These are phyloP conservation scores for Vipera ursinii DNA, from an alignment of 2,797 vertebrate genomes.

Conservation along the genomic window DNA sequence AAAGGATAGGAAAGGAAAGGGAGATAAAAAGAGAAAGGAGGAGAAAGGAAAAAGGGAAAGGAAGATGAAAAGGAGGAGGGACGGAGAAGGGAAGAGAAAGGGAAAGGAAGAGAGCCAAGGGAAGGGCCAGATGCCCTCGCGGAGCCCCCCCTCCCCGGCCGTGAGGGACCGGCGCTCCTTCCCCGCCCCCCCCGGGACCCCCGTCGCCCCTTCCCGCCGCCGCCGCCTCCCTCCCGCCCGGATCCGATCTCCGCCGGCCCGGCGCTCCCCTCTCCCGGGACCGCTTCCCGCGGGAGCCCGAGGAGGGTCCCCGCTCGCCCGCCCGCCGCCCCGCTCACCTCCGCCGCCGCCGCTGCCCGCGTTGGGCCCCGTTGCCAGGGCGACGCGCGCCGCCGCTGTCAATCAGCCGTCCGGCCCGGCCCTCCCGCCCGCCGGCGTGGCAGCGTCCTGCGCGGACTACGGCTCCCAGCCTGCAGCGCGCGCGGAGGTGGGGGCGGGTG, in stretches of 20 bases:
- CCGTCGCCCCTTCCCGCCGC: background rate
- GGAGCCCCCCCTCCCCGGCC: background rate
- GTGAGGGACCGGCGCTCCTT: background rate
- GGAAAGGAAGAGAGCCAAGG: background rate
- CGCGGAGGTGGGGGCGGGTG: fast-evolving
- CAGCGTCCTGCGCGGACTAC: background rate
- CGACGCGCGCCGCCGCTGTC: background rate
- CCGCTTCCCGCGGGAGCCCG: background rate
- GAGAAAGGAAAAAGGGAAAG: too few relatives aligned
- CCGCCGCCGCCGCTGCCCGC: background rate
- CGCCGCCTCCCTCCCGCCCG: too few relatives aligned
- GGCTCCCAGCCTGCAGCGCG: background rate
- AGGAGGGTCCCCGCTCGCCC: background rate
- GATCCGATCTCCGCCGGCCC: too few relatives aligned
- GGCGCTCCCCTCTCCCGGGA: background rate
- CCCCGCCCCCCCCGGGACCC: background rate
- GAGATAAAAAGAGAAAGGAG: background rate
- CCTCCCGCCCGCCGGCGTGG: background rate
- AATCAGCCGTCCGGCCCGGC: background rate
- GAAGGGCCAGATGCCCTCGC: background rate
- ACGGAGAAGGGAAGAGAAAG: too few relatives aligned
- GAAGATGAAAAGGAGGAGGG: too few relatives aligned
- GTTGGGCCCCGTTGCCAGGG: conserved; percentile 9
- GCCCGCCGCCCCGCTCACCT: background rate
- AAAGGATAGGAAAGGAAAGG: fast-evolving